Evolutionary conservation across 2,113 vertebrate species (phyloP), one percentile per base, ranked within the genome.

Genomic region (Nibea albiflora): DNA sequence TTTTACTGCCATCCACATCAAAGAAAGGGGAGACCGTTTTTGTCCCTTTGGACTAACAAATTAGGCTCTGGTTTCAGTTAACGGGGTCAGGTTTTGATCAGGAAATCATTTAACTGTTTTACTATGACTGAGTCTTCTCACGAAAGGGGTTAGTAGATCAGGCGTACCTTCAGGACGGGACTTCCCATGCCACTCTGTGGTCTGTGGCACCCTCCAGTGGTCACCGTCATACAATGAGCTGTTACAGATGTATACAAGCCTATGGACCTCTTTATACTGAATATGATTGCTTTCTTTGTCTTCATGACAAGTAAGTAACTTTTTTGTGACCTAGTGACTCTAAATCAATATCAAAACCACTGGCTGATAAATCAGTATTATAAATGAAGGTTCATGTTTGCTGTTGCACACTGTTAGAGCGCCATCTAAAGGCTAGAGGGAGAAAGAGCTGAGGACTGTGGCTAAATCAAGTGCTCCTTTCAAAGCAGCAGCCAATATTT

Each of bases 121-220:
- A 62, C 35, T 60, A 49, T 50, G 35, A 52, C 50, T 66, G 19
- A 19, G 17, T n/a, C 54, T 65, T 86, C 58, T 78, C 64, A 88
- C 28, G 52, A n/a, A 69, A 81, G 46, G 35, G 35, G 22, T 46
- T 39, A 47, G 28, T 11, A 35, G 53, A 35, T 39, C 26, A n/a
- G n/a, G 39, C 17, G 20, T 28, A 52, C 42, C 50, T 53, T 64
- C 2, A 49, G n/a, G 16, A 53, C 50, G 19, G 19, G 63, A 39
- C 20, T 2, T 65, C 15, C 39, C 76, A 14, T 52, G 11, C 26
- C 22, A 8, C 26, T 87, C 12, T 20, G 10, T 82, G 83, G 86
- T 89, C 85, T 89, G 35, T 84, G 77, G 83, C 72, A 3, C 85
- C 90, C 63, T 73, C 89, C 11, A 73, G 88, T 84, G 92, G 89